These are phyloP conservation scores for Drosophila melanica DNA, from an alignment of 1,140 invertebrate genomes.

Conservation along the genomic window DNA sequence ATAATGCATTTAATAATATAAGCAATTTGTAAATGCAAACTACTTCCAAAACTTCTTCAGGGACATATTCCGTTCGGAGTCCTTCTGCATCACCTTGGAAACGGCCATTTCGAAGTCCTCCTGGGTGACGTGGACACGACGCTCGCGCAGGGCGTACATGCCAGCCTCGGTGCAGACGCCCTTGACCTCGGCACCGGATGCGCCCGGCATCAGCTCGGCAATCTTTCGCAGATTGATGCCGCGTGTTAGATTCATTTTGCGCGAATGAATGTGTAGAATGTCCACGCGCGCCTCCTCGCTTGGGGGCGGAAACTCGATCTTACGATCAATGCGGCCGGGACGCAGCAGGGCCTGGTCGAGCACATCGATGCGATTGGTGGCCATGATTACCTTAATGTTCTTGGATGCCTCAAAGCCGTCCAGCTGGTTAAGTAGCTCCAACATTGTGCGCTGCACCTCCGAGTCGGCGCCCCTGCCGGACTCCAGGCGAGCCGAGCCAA, in stretches of 20 bases:
- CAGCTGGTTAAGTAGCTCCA: slow-evolving; percentile 90
- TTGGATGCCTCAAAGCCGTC: slow-evolving; percentile 88
- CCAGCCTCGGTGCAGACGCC: slow-evolving; percentile 91
- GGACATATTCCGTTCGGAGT: slow-evolving; percentile 46
- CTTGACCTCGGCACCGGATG: slow-evolving; percentile 90
- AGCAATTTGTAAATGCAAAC: neutral
- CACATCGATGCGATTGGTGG: slow-evolving; percentile 91
- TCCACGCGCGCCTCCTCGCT: slow-evolving; percentile 91
- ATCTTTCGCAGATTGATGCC: slow-evolving; percentile 91
- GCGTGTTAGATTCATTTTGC: slow-evolving; percentile 91
- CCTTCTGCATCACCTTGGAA: slow-evolving; percentile 96
- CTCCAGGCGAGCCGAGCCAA: slow-evolving; percentile 90
- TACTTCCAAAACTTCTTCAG: slow-evolving; percentile 54
- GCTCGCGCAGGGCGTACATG: slow-evolving; percentile 90
- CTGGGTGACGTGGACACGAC: slow-evolving; percentile 93
- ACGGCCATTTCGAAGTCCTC: slow-evolving; percentile 99
- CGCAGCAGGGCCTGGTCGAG: slow-evolving; percentile 94
- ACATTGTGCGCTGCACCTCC: slow-evolving; percentile 91
- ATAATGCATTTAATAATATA: neutral
- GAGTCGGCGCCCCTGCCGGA: slow-evolving; percentile 84
- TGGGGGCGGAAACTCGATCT: slow-evolving; percentile 92
- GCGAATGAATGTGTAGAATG: slow-evolving; percentile 90
- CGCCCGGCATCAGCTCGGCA: slow-evolving; percentile 90
- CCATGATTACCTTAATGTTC: slow-evolving; percentile 92
- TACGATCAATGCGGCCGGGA: slow-evolving; percentile 93